Evolutionary conservation across 2,113 vertebrate species (phyloP).

Genomic region (Natator depressus): DNA sequence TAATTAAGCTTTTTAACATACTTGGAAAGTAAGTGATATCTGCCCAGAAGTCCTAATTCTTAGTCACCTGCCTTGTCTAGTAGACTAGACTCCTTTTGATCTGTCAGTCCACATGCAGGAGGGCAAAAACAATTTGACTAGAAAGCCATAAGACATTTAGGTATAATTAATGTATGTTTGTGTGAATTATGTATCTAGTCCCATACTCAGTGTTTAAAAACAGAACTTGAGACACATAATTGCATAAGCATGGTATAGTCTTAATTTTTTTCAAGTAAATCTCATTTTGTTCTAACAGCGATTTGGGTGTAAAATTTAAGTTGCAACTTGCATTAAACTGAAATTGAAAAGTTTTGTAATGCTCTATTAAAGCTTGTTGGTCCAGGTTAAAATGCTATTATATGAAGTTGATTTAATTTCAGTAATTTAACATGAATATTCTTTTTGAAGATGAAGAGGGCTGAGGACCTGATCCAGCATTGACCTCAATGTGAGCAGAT

Average conservation of each 20-base stretch:
- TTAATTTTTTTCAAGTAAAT: background rate
- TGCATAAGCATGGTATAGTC: background rate
- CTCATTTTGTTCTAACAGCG: background rate
- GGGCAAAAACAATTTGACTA: background rate
- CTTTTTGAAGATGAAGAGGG: background rate
- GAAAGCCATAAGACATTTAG: background rate
- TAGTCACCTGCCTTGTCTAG: background rate
- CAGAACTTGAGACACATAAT: background rate
- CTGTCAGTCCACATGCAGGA: background rate
- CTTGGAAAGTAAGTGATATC: background rate
- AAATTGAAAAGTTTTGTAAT: background rate
- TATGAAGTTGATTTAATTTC: background rate
- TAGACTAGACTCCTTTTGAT: background rate
- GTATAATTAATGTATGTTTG: background rate
- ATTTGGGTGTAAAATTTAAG: background rate
- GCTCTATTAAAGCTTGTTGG: background rate
- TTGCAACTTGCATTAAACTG: background rate
- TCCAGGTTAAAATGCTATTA: background rate
- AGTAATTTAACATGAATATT: background rate
- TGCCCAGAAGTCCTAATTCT: background rate
- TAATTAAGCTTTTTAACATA: background rate
- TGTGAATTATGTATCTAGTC: fast-evolving
- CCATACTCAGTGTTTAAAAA: background rate
- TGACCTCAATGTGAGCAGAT: background rate
- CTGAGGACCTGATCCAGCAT: background rate